Evolutionary conservation across 2,888 invertebrate genomes (phyloP).

Genomic region (Noctua janthina): DNA sequence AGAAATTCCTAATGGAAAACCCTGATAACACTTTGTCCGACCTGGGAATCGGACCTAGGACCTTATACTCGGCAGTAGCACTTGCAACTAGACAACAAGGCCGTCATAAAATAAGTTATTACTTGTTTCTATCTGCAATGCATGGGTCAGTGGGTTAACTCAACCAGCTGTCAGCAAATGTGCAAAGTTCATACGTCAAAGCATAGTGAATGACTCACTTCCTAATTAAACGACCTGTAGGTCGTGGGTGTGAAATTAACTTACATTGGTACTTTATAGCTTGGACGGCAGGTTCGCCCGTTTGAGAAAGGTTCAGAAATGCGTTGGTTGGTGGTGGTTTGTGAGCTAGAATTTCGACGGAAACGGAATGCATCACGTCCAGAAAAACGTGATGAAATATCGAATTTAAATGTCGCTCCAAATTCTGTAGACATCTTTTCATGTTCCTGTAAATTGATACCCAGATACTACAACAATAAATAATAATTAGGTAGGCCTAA

Average conservation of each 20-base stretch:
- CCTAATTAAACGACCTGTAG: conserved; percentile 55
- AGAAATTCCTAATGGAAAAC: not conserved
- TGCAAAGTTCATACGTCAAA: conserved; percentile 49
- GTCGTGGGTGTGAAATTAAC: conserved; percentile 59
- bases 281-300: conserved; percentile 10
- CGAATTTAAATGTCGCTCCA: not conserved
- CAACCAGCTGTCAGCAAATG: conserved; percentile 31
- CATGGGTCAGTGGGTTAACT: conserved; percentile 31
- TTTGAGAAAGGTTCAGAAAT: conserved; percentile 20
- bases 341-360: conserved; percentile 4
- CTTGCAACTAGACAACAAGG: not conserved
- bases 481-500: conserved; percentile 9
- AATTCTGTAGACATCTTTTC: not conserved
- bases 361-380: not conserved
- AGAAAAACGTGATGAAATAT: not conserved
- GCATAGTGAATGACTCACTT: conserved; percentile 52
- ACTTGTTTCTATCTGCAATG: conserved; percentile 13
- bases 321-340: conserved; percentile 10
- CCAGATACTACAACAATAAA: not conserved
- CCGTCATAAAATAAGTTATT: not conserved
- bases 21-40: not conserved
- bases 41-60: not conserved
- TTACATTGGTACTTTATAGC: conserved; percentile 36
- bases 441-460: not conserved
- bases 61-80: not conserved